Percentiles rank a stretch among this genome's conserved stretches.
phyloP scores from a whole-genome alignment of 2,888 invertebrate genomes.

The Choristoneura rosaceana region DNA sequence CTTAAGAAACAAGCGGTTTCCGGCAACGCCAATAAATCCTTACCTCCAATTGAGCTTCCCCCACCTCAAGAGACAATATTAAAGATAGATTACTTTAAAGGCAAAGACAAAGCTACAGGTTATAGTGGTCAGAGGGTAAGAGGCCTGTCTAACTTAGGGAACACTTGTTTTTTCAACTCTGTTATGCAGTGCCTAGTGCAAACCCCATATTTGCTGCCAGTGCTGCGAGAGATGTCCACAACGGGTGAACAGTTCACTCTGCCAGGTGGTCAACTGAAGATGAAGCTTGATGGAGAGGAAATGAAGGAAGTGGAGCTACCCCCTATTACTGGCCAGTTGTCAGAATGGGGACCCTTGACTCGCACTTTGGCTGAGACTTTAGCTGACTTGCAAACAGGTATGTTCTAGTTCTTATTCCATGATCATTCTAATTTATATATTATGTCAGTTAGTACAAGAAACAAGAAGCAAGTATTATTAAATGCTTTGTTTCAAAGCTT shows the following conservation, averaged over 20 bases:
- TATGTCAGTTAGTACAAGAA: too few relatives aligned
- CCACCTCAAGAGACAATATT: slow-evolving; percentile 58
- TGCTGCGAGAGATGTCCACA: slow-evolving; percentile 88
- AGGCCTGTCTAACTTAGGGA: slow-evolving; percentile 96
- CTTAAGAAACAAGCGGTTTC: slow-evolving; percentile 85
- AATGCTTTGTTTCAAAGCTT: not conserved
- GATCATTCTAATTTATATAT: too few relatives aligned
- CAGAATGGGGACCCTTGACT: slow-evolving; percentile 89
- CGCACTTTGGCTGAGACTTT: slow-evolving; percentile 89
- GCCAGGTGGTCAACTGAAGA: slow-evolving; percentile 89
- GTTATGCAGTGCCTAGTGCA: slow-evolving; percentile 97
- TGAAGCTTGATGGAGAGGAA: slow-evolving; percentile 71
- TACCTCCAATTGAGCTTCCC: slow-evolving; percentile 71
- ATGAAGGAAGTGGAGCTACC: slow-evolving; percentile 85
- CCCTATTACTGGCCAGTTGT: slow-evolving; percentile 88
- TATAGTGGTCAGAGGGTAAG: slow-evolving; percentile 85
- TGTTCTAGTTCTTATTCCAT: slow-evolving; percentile 21
- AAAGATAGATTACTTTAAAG: slow-evolving; percentile 64
- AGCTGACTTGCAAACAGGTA: slow-evolving; percentile 87
- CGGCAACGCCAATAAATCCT: slow-evolving; percentile 61
- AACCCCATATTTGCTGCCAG: slow-evolving; percentile 91
- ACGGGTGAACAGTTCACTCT: slow-evolving; percentile 89
- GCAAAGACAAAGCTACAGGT: slow-evolving; percentile 69
- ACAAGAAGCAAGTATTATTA: not conserved
- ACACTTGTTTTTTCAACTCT: slow-evolving; percentile 99